phyloP scores from a whole-genome alignment of 2,797 vertebrate genomes.

The Hozukius guyotensis region DNA sequence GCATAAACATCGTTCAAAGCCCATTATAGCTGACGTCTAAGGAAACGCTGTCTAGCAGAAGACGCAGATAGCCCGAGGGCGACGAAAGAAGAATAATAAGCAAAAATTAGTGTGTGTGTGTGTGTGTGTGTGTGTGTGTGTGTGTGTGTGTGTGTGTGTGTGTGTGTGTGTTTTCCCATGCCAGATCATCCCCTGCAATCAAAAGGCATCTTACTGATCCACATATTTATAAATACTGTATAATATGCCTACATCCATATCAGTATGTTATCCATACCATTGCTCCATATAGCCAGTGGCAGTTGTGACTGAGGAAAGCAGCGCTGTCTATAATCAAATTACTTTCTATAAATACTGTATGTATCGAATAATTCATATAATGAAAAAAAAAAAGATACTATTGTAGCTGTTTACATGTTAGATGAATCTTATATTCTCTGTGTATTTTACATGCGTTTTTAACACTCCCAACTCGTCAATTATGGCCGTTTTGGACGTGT shows the following conservation, averaged over 20 bases:
- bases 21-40: conserved; percentile 69
- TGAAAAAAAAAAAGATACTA: background rate
- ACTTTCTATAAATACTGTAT: conserved; percentile 8
- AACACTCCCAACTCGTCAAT: no score
- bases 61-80: conserved; percentile 67
- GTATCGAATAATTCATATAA: background rate
- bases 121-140: conserved; percentile 3
- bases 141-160: background rate
- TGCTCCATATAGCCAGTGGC: conserved; percentile 39
- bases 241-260: conserved; percentile 4
- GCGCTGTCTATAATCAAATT: background rate
- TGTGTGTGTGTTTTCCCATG: conserved; percentile 1
- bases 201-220: conserved; percentile 29
- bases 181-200: conserved; percentile 21
- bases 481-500: no score
- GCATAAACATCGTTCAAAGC: conserved; percentile 57
- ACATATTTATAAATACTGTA: conserved; percentile 50
- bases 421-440: background rate
- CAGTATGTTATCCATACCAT: background rate
- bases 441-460: background rate
- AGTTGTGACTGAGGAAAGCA: conserved; percentile 55
- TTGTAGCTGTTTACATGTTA: background rate
- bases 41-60: conserved; percentile 62
- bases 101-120: conserved; percentile 19
- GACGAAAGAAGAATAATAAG: conserved; percentile 47